Evolutionary conservation across 2,888 invertebrate species (phyloP).

Genomic region (Heteropelma amictum): DNA sequence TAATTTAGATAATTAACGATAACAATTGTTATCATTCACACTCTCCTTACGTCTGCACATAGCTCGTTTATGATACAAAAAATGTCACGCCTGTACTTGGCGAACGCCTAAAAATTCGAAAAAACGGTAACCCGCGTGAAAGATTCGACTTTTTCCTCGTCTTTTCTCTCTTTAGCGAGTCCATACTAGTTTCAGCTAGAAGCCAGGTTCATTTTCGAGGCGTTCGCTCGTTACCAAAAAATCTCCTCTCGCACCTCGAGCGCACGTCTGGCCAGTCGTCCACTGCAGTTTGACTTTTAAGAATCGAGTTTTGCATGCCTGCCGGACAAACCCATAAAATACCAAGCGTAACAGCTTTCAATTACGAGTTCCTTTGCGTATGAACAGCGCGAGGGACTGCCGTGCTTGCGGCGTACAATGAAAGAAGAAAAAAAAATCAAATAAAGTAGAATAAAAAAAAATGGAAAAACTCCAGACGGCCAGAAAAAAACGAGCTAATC

Average conservation of each 20-base stretch:
- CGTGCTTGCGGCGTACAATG: slow-evolving; percentile 4
- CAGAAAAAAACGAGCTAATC: slow-evolving; percentile 28
- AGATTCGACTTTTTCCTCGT: not conserved
- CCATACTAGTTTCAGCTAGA: slow-evolving; percentile 72
- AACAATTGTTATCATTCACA: too few relatives aligned
- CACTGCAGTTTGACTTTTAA: slow-evolving; percentile 61
- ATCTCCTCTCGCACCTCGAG: not conserved
- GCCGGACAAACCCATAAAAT: slow-evolving; percentile 74
- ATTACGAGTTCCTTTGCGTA: slow-evolving; percentile 69
- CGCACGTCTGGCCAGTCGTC: slow-evolving; percentile 13
- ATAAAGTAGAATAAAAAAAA: slow-evolving; percentile 31
- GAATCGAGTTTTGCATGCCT: slow-evolving; percentile 73
- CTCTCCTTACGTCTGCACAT: too few relatives aligned
- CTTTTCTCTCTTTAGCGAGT: slow-evolving; percentile 50
- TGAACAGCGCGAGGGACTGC: slow-evolving; percentile 56
- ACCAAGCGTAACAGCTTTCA: slow-evolving; percentile 76
- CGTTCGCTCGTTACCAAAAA: slow-evolving; percentile 60
- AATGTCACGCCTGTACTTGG: too few relatives aligned
- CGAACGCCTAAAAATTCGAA: too few relatives aligned
- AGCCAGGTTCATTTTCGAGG: slow-evolving; percentile 66
- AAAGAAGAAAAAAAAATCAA: slow-evolving; percentile 37
- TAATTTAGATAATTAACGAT: too few relatives aligned
- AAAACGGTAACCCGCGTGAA: too few relatives aligned
- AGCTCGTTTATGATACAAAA: too few relatives aligned
- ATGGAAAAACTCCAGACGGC: not conserved